A percentile compares a stretch with the other conserved stretches of the same genome.
phyloP scores from a whole-genome alignment of 2,113 vertebrate genomes.

The Microcebus ravelobensis region DNA sequence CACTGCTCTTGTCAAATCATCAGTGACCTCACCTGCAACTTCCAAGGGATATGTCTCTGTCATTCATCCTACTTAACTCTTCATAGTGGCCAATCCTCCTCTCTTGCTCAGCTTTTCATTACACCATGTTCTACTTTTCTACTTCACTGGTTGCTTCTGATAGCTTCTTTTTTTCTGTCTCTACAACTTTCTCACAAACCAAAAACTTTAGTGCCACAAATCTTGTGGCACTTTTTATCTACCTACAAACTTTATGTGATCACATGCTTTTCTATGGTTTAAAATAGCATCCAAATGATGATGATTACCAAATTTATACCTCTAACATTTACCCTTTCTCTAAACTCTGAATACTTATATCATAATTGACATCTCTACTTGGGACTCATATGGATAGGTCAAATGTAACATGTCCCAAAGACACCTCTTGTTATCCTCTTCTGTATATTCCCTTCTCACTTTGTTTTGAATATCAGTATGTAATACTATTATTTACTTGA shows the following conservation, averaged over 20 bases:
- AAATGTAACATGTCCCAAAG: neutral
- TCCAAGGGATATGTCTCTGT: neutral
- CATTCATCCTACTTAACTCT: neutral
- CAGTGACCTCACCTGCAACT: rapidly evolving
- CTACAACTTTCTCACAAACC: neutral
- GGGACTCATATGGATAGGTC: neutral
- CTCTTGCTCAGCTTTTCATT: neutral
- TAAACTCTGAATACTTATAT: neutral
- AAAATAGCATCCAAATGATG: neutral
- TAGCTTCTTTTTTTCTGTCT: neutral
- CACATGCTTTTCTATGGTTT: neutral
- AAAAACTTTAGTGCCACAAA: neutral
- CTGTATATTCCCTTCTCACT: neutral
- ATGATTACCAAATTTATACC: neutral
- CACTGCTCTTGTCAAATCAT: neutral
- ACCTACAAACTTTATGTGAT: neutral
- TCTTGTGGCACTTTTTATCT: neutral
- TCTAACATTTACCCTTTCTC: neutral
- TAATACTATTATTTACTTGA: neutral
- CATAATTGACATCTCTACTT: neutral
- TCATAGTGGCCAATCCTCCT: too few species aligned
- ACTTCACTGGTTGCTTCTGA: neutral
- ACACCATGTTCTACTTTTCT: neutral
- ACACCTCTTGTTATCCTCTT: neutral
- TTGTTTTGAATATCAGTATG: neutral